Evolutionary conservation across 2,113 vertebrate species (phyloP).

Genomic region (Ammodramus savannarum): DNA sequence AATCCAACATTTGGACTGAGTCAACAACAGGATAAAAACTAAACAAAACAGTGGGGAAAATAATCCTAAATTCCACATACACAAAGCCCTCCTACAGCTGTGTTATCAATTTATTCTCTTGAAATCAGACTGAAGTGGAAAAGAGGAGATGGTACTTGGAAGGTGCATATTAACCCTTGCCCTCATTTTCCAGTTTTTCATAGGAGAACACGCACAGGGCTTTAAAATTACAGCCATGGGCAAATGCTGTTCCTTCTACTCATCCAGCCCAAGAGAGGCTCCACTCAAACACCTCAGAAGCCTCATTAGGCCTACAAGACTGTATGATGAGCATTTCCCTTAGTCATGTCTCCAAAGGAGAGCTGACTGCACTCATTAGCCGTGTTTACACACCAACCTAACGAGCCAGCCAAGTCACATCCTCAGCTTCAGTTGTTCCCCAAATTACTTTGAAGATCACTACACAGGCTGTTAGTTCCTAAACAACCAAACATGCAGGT

Average conservation of each 20-base stretch:
- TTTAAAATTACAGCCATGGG: not conserved
- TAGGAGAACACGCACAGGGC: not conserved
- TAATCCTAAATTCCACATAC: not conserved
- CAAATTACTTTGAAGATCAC: not conserved
- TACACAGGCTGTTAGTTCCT: constrained; percentile 68
- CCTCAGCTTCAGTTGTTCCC: not conserved
- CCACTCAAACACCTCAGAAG: not conserved
- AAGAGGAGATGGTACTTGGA: not conserved
- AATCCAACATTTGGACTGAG: not conserved
- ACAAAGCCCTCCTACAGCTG: not conserved
- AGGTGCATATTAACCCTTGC: not conserved
- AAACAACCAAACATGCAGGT: constrained; percentile 67
- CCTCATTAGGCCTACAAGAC: not conserved
- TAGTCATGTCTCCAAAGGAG: not conserved
- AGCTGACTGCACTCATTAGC: not conserved
- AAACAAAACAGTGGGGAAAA: not conserved
- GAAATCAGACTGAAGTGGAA: not conserved
- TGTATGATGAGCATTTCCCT: not conserved
- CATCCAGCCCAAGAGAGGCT: not conserved
- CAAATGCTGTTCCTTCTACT: not conserved
- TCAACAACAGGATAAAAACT: not conserved
- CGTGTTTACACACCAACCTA: not conserved
- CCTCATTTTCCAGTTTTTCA: not conserved
- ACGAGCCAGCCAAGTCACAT: not conserved
- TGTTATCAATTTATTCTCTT: not conserved